Evolutionary conservation across 1,140 invertebrate species (phyloP), one percentile per base, ranked within the genome.

Genomic region (Drosophila pseudoananassae): DNA sequence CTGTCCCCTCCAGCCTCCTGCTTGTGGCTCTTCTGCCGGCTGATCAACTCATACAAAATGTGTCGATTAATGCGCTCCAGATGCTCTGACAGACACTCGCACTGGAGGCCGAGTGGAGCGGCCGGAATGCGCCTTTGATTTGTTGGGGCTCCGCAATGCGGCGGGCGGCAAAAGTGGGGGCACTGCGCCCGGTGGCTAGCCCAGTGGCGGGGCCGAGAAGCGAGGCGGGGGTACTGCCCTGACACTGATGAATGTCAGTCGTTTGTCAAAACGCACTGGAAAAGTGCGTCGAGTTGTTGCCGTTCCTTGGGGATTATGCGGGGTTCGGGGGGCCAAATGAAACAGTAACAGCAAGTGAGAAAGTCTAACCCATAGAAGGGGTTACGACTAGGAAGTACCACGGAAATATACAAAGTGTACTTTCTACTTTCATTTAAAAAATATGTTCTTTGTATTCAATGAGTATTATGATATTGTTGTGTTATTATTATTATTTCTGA

Each of bases 201-300:
- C 27, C 20, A 8, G 60, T 15, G 31, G 12, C 15, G 38, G 9
- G 31, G 31, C 8, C 8, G 31, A 8, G 7, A 55, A 36, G 27
- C 14, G 10, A 15, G 23, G 20, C 27, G 49, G n/a, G 20, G 56
- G 14, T 29, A 50, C 29, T 58, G 40, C 45, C 33, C 83, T 83
- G 83, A 87, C 83, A 88, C 78, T 87, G 83, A 87, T 87, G 83
- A 88, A 87, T 87, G 84, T 87, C 83, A 87, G 83, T 87, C 83
- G 83, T 87, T 87, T 87, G 83, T 87, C 83, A 87, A 88, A 87
- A 85, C 82, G 79, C 82, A 74, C 79, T 88, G 83, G 74, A 71
- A 85, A 87, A 85, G 73, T 81, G 82, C 74, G 69, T 71, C 53
- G 65, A 50, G 58, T 56, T 64, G 76, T 38, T 69, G 71, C 57